phyloP scores from a whole-genome alignment of 2,888 invertebrate genomes.

The Crepidodera aurea region DNA sequence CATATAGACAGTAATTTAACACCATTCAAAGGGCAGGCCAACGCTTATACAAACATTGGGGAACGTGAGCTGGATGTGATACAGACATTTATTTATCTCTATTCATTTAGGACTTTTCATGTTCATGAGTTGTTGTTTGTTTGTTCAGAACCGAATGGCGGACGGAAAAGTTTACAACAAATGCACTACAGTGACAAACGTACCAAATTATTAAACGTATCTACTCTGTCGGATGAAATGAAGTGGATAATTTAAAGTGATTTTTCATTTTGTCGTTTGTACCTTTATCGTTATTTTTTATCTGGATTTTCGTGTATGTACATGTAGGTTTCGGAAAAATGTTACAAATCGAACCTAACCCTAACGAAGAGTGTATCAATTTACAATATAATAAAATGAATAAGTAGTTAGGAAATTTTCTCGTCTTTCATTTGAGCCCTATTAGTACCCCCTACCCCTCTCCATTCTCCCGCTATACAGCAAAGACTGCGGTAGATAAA shows the following conservation, averaged over 20 bases:
- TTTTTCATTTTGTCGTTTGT: constrained; percentile 6
- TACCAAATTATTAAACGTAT: constrained; percentile 8
- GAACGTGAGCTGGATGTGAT: constrained; percentile 49
- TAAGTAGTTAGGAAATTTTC: no score
- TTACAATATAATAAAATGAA: no score
- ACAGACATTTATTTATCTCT: constrained; percentile 18
- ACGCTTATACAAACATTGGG: constrained; percentile 47
- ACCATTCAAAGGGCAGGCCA: constrained; percentile 45
- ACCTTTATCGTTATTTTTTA: not conserved
- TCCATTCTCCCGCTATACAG: no score
- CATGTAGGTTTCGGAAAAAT: not conserved
- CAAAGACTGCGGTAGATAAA: no score
- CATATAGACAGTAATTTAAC: constrained; percentile 52
- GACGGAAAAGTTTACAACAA: constrained; percentile 6
- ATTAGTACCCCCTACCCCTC: no score
- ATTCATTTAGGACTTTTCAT: constrained; percentile 21
- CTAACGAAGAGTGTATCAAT: no score
- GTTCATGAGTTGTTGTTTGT: constrained; percentile 20
- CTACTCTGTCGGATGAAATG: not conserved
- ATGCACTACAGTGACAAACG: not conserved
- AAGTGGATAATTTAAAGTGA: constrained; percentile 6
- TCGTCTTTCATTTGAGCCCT: no score
- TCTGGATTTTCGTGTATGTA: not conserved
- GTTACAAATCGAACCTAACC: no score
- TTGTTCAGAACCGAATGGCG: constrained; percentile 3